These are phyloP conservation scores for Toxotes lorentzi DNA, from an alignment of 2,797 vertebrate genomes.

Conservation along the genomic window DNA sequence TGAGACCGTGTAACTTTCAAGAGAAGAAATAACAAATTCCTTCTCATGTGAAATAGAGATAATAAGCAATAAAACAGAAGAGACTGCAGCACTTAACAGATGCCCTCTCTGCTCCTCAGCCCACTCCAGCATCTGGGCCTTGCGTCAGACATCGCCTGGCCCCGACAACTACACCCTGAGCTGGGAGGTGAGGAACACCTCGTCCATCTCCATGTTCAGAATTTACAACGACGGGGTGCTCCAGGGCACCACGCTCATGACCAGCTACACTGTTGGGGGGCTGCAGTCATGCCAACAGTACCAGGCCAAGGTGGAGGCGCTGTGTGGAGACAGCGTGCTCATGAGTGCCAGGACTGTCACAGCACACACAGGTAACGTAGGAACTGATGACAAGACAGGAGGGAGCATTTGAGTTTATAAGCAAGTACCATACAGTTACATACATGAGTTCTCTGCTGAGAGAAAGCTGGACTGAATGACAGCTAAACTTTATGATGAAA, in stretches of 20 bases:
- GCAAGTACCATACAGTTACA: no score
- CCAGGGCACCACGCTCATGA: slow-evolving; percentile 65
- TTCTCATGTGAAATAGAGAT: no score
- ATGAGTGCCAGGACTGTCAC: slow-evolving; percentile 61
- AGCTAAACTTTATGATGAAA: no score
- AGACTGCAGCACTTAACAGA: not conserved
- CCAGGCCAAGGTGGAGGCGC: slow-evolving; percentile 73
- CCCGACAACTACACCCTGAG: slow-evolving; percentile 75
- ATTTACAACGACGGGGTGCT: slow-evolving; percentile 73
- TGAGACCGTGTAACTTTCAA: no score
- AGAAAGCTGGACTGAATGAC: no score
- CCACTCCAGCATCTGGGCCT: slow-evolving; percentile 69
- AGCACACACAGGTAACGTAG: slow-evolving; percentile 72
- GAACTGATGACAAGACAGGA: not conserved
- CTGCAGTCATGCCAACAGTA: slow-evolving; percentile 72
- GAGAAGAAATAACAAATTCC: no score
- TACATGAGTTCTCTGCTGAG: no score
- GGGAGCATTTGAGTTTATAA: no score
- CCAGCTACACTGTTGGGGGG: slow-evolving; percentile 61
- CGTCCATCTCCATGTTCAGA: slow-evolving; percentile 74
- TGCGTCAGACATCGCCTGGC: slow-evolving; percentile 67
- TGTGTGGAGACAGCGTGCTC: slow-evolving; percentile 76
- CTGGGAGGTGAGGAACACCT: slow-evolving; percentile 74
- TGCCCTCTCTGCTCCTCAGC: slow-evolving; percentile 52
- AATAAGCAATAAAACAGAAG: not conserved